Evolutionary conservation across 2,113 vertebrate genomes (phyloP).

Genomic region (Rhea americana): DNA sequence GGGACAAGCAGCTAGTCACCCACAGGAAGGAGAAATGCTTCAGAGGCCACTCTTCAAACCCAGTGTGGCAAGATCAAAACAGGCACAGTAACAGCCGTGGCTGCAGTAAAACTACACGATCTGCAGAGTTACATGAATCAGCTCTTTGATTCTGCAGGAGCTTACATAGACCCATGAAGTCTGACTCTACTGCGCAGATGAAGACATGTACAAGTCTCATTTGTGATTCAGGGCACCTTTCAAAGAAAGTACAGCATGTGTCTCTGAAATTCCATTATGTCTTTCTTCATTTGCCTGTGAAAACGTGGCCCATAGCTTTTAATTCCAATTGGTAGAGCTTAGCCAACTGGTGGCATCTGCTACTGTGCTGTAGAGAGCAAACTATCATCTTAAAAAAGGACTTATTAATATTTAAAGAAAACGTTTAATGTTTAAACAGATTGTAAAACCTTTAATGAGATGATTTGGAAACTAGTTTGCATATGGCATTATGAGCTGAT

Average conservation of each 20-base stretch:
- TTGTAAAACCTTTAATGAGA: slow-evolving; percentile 55
- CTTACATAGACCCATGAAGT: background rate
- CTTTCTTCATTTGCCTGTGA: background rate
- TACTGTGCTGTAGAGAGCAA: slow-evolving; percentile 5
- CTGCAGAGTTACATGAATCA: background rate
- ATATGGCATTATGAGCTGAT: slow-evolving; percentile 2
- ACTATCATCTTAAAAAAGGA: slow-evolving; percentile 35
- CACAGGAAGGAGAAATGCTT: background rate
- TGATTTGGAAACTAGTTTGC: slow-evolving; percentile 41
- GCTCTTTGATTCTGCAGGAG: background rate
- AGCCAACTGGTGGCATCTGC: slow-evolving; percentile 34
- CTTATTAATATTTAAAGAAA: slow-evolving; percentile 68
- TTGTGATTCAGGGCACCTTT: background rate
- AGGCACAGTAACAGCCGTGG: background rate
- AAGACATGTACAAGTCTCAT: background rate
- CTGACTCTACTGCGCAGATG: background rate
- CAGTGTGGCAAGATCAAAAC: rapidly evolving
- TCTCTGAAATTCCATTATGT: background rate
- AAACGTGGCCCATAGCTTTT: background rate
- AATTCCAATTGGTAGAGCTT: background rate
- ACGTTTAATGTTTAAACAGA: slow-evolving; percentile 61
- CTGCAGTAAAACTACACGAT: background rate
- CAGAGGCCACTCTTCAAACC: background rate
- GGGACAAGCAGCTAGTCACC: background rate
- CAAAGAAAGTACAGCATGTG: background rate